Evolutionary conservation across 53 echinoderm and acorn worm species (phyloP).

Genomic region (Echinometra lucunter): DNA sequence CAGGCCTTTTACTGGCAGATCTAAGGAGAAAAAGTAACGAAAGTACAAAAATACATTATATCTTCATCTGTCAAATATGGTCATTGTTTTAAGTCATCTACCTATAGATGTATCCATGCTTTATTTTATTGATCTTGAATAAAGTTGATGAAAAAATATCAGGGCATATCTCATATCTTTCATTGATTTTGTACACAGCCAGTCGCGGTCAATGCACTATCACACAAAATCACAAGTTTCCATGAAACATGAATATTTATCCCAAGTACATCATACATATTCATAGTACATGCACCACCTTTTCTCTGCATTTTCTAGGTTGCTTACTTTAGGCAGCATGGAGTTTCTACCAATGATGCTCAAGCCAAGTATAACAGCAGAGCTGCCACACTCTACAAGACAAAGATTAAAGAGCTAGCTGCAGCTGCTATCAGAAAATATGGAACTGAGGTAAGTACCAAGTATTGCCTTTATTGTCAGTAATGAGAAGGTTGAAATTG

Average conservation of each 20-base stretch:
- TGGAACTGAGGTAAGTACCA: constrained; percentile 86
- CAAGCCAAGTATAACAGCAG: constrained; percentile 96
- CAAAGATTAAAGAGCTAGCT: constrained; percentile 86
- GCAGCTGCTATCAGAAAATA: constrained; percentile 95
- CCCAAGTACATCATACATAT: not conserved
- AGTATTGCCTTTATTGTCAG: not conserved
- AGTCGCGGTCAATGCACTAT: no score
- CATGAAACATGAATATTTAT: not conserved
- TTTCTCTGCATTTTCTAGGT: constrained; percentile 66
- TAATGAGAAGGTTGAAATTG: not conserved
- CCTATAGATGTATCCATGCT: no score
- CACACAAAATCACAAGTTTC: not conserved
- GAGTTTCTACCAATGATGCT: constrained; percentile 86
- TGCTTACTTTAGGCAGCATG: constrained; percentile 95
- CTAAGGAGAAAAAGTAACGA: no score
- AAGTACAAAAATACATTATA: no score
- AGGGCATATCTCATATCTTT: no score
- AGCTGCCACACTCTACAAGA: constrained; percentile 92
- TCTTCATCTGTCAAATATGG: no score
- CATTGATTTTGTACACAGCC: no score
- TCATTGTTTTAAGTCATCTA: no score
- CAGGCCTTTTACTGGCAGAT: no score
- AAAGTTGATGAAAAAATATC: no score
- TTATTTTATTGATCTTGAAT: no score
- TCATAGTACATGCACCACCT: not conserved